These are phyloP conservation scores for Cichlasoma orientale DNA, from an alignment of 2,797 vertebrate genomes.

Conservation along the genomic window DNA sequence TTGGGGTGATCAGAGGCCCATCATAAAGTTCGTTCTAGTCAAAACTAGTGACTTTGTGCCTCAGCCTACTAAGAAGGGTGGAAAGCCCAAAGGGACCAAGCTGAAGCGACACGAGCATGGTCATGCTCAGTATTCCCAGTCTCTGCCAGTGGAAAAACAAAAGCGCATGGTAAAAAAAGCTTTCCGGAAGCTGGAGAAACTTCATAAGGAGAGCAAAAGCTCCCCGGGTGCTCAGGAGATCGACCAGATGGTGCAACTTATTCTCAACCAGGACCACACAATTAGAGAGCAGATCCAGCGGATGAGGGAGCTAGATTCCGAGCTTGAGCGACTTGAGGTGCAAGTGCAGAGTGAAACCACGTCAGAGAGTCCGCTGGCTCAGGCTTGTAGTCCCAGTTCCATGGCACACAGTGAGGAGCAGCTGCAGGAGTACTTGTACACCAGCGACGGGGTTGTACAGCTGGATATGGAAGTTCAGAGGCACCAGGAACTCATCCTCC, in stretches of 20 bases:
- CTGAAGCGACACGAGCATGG: conserved; percentile 84
- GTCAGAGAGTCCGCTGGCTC: background rate
- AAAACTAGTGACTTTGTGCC: conserved; percentile 89
- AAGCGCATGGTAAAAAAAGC: conserved; percentile 94
- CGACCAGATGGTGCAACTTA: conserved; percentile 88
- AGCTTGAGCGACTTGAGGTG: conserved; percentile 85
- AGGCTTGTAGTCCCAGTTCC: conserved; percentile 11
- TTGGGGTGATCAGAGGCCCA: conserved; percentile 91
- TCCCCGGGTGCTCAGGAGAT: conserved; percentile 83
- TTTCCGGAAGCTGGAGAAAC: conserved; percentile 93
- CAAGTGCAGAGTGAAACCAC: conserved; percentile 58
- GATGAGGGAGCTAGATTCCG: conserved; percentile 88
- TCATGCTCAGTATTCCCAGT: conserved; percentile 82
- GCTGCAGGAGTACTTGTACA: conserved; percentile 77
- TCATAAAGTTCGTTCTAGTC: conserved; percentile 89
- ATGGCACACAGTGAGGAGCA: conserved; percentile 53
- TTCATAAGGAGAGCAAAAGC: conserved; percentile 83
- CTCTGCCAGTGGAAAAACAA: conserved; percentile 88
- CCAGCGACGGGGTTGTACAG: conserved; percentile 81
- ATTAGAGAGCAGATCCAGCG: conserved; percentile 91
- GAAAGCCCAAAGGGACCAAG: conserved; percentile 64
- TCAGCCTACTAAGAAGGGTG: conserved; percentile 79
- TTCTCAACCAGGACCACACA: conserved; percentile 92
- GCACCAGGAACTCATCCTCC: conserved; percentile 85
- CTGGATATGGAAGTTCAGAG: conserved; percentile 84